These are phyloP conservation scores for Himalopsyche kuldschensis DNA, from an alignment of 2,888 invertebrate genomes.

Conservation along the genomic window DNA sequence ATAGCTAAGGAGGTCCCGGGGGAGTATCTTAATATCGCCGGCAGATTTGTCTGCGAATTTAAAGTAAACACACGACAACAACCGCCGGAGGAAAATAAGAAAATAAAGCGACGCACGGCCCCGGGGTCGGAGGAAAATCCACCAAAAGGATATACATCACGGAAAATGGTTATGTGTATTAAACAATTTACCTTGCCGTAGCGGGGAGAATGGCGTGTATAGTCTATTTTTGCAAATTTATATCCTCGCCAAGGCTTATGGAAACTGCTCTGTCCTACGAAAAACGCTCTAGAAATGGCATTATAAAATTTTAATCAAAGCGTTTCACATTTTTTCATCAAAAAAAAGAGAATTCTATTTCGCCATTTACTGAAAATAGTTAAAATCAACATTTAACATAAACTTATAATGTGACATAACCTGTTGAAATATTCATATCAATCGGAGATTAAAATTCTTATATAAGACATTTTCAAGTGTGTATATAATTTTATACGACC, in stretches of 20 bases:
- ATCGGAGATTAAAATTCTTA: no score
- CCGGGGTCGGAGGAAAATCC: not conserved
- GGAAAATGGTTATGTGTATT: slow-evolving; percentile 1
- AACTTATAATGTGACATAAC: no score
- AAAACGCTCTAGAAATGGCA: not conserved
- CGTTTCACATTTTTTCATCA: not conserved
- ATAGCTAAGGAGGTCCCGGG: slow-evolving; percentile 20
- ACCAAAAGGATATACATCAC: not conserved
- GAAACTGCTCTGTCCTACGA: not conserved
- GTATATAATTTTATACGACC: no score
- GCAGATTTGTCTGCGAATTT: slow-evolving; percentile 32
- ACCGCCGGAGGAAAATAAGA: slow-evolving; percentile 10
- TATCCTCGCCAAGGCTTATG: not conserved
- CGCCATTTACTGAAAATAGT: no score
- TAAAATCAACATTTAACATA: no score
- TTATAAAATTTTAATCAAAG: not conserved
- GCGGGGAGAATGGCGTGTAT: not conserved
- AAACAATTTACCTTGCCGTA: not conserved
- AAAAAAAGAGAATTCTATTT: not conserved
- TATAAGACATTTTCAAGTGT: no score
- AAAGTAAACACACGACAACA: slow-evolving; percentile 27
- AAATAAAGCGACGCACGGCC: slow-evolving; percentile 1
- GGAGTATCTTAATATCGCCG: slow-evolving; percentile 28
- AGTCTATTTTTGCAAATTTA: not conserved
- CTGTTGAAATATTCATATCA: no score